These are phyloP conservation scores for Argyrosomus japonicus DNA, from an alignment of 2,113 vertebrate species.

Conservation along the genomic window DNA sequence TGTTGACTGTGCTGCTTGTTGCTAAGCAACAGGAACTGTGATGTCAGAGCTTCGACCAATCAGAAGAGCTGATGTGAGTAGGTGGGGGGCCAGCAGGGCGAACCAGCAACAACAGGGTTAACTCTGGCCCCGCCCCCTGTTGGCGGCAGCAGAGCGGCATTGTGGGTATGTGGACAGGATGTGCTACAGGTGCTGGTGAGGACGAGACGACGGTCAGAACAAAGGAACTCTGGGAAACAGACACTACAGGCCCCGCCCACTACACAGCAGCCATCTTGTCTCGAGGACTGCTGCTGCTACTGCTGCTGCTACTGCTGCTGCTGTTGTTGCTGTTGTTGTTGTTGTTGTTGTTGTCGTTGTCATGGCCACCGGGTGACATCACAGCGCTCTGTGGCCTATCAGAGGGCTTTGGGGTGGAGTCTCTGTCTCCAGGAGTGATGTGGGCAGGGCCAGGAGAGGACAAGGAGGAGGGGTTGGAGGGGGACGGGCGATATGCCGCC, in stretches of 20 bases:
- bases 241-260: constrained; percentile 9
- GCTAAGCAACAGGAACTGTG: constrained; percentile 15
- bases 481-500: constrained; percentile 86
- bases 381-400: constrained; percentile 78
- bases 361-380: constrained; percentile 75
- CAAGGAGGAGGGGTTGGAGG: constrained; percentile 72
- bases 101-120: neutral
- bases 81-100: neutral
- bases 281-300: constrained; percentile 65
- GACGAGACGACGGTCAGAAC: constrained; percentile 21
- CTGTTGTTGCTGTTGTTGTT: constrained; percentile 69
- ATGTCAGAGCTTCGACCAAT: constrained; percentile 52
- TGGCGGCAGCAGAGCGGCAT: neutral
- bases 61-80: constrained; percentile 23
- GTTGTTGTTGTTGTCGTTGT: constrained; percentile 70
- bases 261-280: constrained; percentile 71
- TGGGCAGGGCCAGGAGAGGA: constrained; percentile 75
- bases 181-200: constrained; percentile 71
- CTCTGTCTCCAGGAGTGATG: constrained; percentile 80
- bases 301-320: constrained; percentile 29
- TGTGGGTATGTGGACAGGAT: constrained; percentile 22
- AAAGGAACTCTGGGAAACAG: constrained; percentile 22
- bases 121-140: constrained; percentile 9
- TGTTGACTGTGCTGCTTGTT: constrained; percentile 27
- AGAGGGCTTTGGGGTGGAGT: constrained; percentile 85